A percentile compares a stretch with the other conserved stretches of the same genome.
These are phyloP conservation scores for Hipposideros larvatus DNA, from an alignment of 2,797 vertebrate species.

Conservation along the genomic window DNA sequence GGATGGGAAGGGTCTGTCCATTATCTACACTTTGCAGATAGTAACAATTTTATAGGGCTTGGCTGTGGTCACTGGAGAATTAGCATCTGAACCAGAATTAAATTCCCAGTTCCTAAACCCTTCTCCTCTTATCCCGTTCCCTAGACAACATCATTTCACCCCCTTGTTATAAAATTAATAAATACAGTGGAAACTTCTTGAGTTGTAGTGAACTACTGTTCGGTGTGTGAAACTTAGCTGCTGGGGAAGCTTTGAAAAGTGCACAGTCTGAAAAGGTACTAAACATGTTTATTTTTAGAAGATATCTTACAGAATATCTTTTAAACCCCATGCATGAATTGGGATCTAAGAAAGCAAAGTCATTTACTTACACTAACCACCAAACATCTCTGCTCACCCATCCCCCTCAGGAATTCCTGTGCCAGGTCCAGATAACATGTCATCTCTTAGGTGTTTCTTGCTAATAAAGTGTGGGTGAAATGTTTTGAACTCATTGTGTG, in stretches of 20 bases:
- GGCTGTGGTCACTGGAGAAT: conserved; percentile 61
- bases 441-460: background rate
- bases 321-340: too few relatives aligned
- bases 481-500: background rate
- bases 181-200: background rate
- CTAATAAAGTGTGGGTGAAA: background rate
- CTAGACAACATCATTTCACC: background rate
- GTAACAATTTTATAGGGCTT: conserved; percentile 55
- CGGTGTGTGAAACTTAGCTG: background rate
- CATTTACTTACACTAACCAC: background rate
- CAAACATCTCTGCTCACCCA: too few relatives aligned
- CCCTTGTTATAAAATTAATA: background rate
- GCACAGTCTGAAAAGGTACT: background rate
- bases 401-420: background rate
- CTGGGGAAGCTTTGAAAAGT: background rate
- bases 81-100: conserved; percentile 26
- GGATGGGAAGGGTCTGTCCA: background rate
- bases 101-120: conserved; percentile 2
- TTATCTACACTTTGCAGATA: conserved; percentile 74
- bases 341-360: background rate
- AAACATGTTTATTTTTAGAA: background rate
- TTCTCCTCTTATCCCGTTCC: background rate
- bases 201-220: background rate
- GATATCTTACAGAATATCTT: background rate
- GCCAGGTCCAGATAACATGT: background rate